These are phyloP conservation scores for Eupeodes latifasciatus DNA, from an alignment of 2,888 invertebrate genomes.

Conservation along the genomic window DNA sequence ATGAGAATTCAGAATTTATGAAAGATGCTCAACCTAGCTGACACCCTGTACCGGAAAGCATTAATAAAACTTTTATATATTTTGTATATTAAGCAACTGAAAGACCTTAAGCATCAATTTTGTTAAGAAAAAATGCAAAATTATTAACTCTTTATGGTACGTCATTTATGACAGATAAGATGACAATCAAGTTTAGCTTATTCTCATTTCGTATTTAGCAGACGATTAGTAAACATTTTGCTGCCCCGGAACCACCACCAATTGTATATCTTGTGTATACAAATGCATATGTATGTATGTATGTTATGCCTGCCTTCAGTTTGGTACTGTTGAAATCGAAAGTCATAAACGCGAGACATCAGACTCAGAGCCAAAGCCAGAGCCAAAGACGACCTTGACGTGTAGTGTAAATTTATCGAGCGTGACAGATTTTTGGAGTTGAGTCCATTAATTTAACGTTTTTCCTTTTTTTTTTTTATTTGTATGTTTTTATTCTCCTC, in stretches of 20 bases:
- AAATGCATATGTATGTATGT: background rate
- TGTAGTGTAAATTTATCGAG: conserved; percentile 59
- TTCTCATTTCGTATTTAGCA: conserved; percentile 54
- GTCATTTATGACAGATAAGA: conserved; percentile 57
- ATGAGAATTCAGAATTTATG: background rate
- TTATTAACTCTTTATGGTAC: conserved; percentile 23
- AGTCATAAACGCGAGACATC: conserved; percentile 49
- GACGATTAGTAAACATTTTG: conserved; percentile 55
- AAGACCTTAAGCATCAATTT: background rate
- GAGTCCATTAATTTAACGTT: conserved; percentile 39
- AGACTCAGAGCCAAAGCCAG: background rate
- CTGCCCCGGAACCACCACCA: background rate
- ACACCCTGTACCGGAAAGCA: conserved; percentile 51
- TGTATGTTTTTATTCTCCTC: background rate
- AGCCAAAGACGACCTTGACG: conserved; percentile 58
- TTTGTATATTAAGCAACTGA: conserved; percentile 6
- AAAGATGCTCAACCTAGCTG: conserved; percentile 10
- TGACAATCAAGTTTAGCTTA: conserved; percentile 47
- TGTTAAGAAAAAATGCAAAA: conserved; percentile 13
- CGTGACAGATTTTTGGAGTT: conserved; percentile 57
- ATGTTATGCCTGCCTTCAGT: conserved; percentile 7
- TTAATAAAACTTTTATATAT: conserved; percentile 1
- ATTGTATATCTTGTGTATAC: too few relatives aligned
- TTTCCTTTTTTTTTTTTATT: background rate
- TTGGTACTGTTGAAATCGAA: conserved; percentile 59